phyloP scores from a whole-genome alignment of 2,888 invertebrate species.

The Drosophila rellima region DNA sequence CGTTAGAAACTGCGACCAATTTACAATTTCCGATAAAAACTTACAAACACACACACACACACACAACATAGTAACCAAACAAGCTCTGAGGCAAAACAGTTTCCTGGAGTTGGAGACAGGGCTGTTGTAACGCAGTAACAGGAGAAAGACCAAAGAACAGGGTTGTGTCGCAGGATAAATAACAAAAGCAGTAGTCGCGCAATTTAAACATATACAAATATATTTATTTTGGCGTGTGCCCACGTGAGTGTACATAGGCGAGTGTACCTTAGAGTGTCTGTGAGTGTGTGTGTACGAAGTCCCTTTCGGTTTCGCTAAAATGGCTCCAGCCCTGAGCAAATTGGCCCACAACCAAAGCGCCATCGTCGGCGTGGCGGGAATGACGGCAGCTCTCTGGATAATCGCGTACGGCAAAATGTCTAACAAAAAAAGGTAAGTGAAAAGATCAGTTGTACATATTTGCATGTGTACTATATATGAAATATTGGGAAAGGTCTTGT shows the following conservation, averaged over 20 bases:
- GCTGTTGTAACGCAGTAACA: slow-evolving; percentile 32
- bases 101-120: slow-evolving; percentile 29
- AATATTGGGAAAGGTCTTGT: slow-evolving; percentile 67
- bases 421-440: slow-evolving; percentile 86
- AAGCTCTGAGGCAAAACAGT: slow-evolving; percentile 5
- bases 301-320: slow-evolving; percentile 80
- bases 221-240: slow-evolving; percentile 11
- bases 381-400: slow-evolving; percentile 88
- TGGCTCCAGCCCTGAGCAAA: slow-evolving; percentile 93
- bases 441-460: neutral
- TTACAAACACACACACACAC: slow-evolving; percentile 1
- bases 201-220: neutral
- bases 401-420: slow-evolving; percentile 87
- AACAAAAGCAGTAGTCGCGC: slow-evolving; percentile 10
- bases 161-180: slow-evolving; percentile 44
- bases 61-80: neutral
- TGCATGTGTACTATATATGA: too few relatives aligned
- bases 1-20: slow-evolving; percentile 8
- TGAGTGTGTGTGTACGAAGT: slow-evolving; percentile 6
- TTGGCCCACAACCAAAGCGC: slow-evolving; percentile 88
- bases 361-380: slow-evolving; percentile 89
- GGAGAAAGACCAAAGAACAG: slow-evolving; percentile 19
- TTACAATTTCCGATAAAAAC: slow-evolving; percentile 16
- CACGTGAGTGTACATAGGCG: slow-evolving; percentile 33
- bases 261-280: slow-evolving; percentile 28